phyloP scores from a whole-genome alignment of 2,888 invertebrate species.

The Druceiella hillmani region DNA sequence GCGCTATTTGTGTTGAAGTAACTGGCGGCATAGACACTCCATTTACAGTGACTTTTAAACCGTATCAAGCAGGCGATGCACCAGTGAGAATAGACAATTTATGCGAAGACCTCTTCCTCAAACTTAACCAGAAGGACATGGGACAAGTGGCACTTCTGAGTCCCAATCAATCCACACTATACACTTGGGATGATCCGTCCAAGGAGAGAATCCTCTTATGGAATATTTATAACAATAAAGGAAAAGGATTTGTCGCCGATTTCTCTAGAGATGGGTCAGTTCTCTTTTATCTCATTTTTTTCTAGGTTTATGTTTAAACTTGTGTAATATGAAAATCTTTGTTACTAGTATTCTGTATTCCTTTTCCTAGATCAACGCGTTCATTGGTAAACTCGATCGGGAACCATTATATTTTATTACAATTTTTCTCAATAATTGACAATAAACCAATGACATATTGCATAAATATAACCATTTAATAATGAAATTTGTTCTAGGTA shows the following conservation, averaged over 20 bases:
- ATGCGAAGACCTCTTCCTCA: constrained; percentile 74
- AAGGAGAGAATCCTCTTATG: constrained; percentile 67
- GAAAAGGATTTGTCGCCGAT: constrained; percentile 65
- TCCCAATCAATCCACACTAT: constrained; percentile 69
- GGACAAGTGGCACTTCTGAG: constrained; percentile 67
- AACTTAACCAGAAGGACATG: constrained; percentile 62
- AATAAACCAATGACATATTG: neutral
- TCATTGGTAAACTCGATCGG: neutral
- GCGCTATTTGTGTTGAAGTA: constrained; percentile 65
- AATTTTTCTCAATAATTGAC: constrained; percentile 1
- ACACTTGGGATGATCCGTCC: constrained; percentile 83
- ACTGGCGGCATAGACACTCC: constrained; percentile 68
- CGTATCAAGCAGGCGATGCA: constrained; percentile 71
- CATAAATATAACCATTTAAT: constrained; percentile 30
- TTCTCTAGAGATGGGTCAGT: constrained; percentile 61
- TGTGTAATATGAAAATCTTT: constrained; percentile 1
- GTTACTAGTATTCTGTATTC: neutral
- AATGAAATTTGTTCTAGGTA: constrained; percentile 34
- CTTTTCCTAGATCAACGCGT: neutral
- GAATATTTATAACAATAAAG: constrained; percentile 78
- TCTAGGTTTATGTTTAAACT: no score
- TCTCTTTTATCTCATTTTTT: neutral
- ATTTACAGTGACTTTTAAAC: constrained; percentile 68
- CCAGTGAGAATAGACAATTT: constrained; percentile 81
- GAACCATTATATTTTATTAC: neutral